Evolutionary conservation across 2,888 invertebrate genomes (phyloP), one percentile per base, ranked within the genome.

Genomic region (Celastrina argiolus): DNA sequence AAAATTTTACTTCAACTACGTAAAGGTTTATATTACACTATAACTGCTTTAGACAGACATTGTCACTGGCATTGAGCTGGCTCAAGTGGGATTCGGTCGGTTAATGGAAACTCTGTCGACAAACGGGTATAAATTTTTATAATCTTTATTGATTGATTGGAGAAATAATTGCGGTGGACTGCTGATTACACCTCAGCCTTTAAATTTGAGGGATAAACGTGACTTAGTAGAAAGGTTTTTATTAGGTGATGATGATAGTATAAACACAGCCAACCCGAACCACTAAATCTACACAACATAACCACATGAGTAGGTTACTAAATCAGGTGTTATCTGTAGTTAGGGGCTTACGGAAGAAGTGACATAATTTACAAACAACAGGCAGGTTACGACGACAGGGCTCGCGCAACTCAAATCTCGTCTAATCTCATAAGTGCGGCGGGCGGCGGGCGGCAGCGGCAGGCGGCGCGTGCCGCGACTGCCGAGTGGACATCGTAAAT

Each of bases 391-490:
- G 51, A 22, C 51, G 51, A 22, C 22, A 1, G 51, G 51, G 22
- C 51, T 18, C 18, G 51, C 51, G 51, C 51, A 26, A 51, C 22
- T 51, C 14, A 5, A 51, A 51, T 51, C 51, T 51, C 51, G 22
- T 22, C 51, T 51, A 51, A 51, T 51, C 51, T 51, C 51, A 22
- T 51, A 51, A 51, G 51, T 51, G 51, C 51, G 51, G 12, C 26
- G 22, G 18, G 16, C 18, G 45, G 16, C 42, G 42, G 42, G 41
- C n/a, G 41, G 36, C 3, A 10, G 2, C 36, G 12, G 36, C 12
- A 8, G 3, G 42, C 45, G 45, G 51, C 22, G 51, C 51, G 51
- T 51, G 51, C 26, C 26, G 5, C 12, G 51, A 22, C 51, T 51
- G 51, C 26, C 6, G 26, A 51, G 51, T 22, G 51, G 3, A 0